Conservation (phyloP, 2,113 vertebrate species). For the Odocoileus hemionus region DNA sequence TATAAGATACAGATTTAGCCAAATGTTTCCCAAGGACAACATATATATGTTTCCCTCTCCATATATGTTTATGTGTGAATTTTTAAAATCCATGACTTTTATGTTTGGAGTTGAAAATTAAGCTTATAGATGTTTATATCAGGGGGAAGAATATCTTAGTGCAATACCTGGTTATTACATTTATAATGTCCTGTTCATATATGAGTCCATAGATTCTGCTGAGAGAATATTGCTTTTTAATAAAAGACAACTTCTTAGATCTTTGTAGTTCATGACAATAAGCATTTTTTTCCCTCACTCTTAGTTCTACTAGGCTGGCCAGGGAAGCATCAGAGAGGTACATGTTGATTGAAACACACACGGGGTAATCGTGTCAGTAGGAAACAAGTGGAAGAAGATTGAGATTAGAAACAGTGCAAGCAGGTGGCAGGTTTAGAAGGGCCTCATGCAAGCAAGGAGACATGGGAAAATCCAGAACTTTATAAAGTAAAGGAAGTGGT, state of each 20-base stretch:
- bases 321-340: background rate
- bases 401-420: background rate
- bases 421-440: background rate
- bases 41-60: background rate
- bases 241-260: background rate
- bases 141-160: background rate
- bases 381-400: background rate
- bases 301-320: background rate
- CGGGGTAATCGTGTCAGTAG: background rate
- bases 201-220: conserved; percentile 27
- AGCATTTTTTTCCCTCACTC: background rate
- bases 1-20: background rate
- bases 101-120: conserved; percentile 35
- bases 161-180: conserved; percentile 15
- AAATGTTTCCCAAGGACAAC: conserved; percentile 25
- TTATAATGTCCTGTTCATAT: conserved; percentile 35
- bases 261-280: background rate
- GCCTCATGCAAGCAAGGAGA: background rate
- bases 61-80: background rate
- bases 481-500: background rate
- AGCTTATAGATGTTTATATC: background rate
- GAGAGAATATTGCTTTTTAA: conserved; percentile 16
- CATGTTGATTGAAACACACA: background rate
- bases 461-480: background rate
- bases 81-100: background rate